These are phyloP conservation scores for Ochropleura leucogaster DNA, from an alignment of 2,888 invertebrate genomes.

Conservation along the genomic window DNA sequence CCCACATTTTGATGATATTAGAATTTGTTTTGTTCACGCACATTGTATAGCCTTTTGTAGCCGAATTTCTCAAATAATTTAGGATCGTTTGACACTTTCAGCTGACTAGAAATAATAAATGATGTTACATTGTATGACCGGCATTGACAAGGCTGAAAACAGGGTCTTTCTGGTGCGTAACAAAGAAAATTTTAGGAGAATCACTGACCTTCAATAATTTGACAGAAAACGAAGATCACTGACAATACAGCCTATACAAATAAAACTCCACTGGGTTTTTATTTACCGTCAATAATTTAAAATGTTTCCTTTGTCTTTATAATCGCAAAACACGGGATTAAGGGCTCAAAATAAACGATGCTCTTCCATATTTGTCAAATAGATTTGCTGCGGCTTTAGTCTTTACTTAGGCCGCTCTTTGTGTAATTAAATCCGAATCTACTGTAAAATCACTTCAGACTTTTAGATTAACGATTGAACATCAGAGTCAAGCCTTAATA, in stretches of 20 bases:
- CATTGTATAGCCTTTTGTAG: not conserved
- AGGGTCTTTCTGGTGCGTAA: constrained; percentile 2
- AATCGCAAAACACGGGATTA: constrained; percentile 6
- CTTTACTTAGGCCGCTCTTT: constrained; percentile 44
- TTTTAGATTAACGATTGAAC: constrained; percentile 9
- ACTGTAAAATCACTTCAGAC: not conserved
- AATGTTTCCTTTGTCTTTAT: constrained; percentile 25
- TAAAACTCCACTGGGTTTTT: constrained; percentile 3
- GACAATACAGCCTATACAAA: not conserved
- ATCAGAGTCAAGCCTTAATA: not conserved
- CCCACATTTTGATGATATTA: not conserved
- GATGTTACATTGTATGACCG: constrained; percentile 10
- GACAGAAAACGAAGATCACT: constrained; percentile 6
- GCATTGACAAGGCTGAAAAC: constrained; percentile 25
- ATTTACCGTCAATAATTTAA: not conserved
- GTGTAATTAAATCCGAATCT: constrained; percentile 38
- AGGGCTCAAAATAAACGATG: constrained; percentile 39
- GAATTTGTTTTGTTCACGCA: not conserved
- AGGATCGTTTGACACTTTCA: constrained; percentile 34
- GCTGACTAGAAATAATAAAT: constrained; percentile 23
- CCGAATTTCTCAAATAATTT: not conserved
- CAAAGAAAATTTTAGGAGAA: constrained; percentile 43
- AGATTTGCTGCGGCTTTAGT: constrained; percentile 36
- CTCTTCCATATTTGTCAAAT: constrained; percentile 47
- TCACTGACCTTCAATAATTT: constrained; percentile 17